These are phyloP conservation scores for Morone saxatilis DNA, from an alignment of 2,113 vertebrate species.

Conservation along the genomic window DNA sequence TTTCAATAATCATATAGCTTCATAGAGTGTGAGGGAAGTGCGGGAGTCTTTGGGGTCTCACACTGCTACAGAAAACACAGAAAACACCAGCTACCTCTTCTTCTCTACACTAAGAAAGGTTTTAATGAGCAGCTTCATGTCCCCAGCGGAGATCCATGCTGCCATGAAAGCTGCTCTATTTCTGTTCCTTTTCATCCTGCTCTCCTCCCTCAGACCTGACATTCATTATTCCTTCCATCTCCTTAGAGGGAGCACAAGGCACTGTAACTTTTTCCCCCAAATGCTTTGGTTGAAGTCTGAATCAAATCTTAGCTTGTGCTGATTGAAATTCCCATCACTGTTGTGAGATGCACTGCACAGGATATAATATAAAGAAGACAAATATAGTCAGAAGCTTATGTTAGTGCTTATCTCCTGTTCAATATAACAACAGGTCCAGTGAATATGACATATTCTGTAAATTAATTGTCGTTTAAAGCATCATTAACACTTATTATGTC, in stretches of 20 bases:
- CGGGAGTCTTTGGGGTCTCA: constrained; percentile 46
- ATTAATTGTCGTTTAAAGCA: not conserved
- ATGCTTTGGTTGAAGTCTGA: constrained; percentile 54
- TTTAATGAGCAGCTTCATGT: constrained; percentile 77
- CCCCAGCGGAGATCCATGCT: constrained; percentile 74
- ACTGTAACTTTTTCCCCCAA: constrained; percentile 43
- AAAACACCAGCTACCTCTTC: constrained; percentile 51
- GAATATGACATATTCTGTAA: not conserved
- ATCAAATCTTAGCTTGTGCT: constrained; percentile 46
- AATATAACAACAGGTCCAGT: not conserved
- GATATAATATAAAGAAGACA: not conserved
- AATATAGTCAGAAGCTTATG: not conserved
- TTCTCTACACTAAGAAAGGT: constrained; percentile 51
- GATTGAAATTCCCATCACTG: constrained; percentile 27
- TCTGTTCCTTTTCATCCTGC: constrained; percentile 77
- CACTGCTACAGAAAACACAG: constrained; percentile 46
- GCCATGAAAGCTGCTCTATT: constrained; percentile 78
- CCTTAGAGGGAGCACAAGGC: constrained; percentile 59
- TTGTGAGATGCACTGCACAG: not conserved
- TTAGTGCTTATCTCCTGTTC: not conserved
- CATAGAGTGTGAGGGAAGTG: constrained; percentile 26
- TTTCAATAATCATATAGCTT: constrained; percentile 22
- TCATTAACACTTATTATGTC: not conserved
- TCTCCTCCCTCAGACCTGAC: constrained; percentile 73
- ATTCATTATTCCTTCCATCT: constrained; percentile 76